Conservation (phyloP, 2,113 vertebrate genomes). For the Leucopternis melanops region DNA sequence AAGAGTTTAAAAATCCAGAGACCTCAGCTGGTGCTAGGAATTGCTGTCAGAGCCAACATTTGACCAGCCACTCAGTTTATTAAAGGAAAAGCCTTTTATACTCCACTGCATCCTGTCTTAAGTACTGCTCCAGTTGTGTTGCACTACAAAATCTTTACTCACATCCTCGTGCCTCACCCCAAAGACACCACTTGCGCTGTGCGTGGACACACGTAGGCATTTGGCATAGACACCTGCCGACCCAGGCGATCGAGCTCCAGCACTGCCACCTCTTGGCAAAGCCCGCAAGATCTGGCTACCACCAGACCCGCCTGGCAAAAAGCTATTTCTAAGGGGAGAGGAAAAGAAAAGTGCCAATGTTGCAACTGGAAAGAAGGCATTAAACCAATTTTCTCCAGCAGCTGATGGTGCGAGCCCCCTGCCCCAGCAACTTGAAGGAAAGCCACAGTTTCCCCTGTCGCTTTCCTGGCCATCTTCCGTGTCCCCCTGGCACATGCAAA, state of each 20-base stretch:
- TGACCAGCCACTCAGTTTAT: not conserved
- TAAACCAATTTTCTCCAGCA: not conserved
- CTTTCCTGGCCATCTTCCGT: not conserved
- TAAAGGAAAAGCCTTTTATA: not conserved
- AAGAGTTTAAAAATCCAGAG: not conserved
- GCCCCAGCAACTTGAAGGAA: not conserved
- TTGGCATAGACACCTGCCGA: not conserved
- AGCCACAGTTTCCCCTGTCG: not conserved
- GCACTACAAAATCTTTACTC: not conserved
- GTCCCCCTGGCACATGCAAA: not conserved
- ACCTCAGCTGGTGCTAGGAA: not conserved
- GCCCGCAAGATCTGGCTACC: not conserved
- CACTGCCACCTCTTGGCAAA: not conserved
- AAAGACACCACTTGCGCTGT: not conserved
- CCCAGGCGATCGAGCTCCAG: not conserved
- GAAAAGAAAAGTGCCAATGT: not conserved
- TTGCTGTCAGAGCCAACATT: not conserved
- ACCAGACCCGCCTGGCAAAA: rapidly evolving
- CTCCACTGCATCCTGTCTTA: not conserved
- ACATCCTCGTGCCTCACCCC: not conserved
- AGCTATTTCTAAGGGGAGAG: not conserved
- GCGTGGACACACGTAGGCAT: not conserved
- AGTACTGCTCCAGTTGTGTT: not conserved
- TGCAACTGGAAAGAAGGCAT: not conserved
- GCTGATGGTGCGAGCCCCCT: not conserved